A percentile compares a stretch with the other conserved stretches of the same genome.
These are phyloP conservation scores for Lasius platythorax DNA, from an alignment of 2,888 invertebrate species.

Conservation along the genomic window DNA sequence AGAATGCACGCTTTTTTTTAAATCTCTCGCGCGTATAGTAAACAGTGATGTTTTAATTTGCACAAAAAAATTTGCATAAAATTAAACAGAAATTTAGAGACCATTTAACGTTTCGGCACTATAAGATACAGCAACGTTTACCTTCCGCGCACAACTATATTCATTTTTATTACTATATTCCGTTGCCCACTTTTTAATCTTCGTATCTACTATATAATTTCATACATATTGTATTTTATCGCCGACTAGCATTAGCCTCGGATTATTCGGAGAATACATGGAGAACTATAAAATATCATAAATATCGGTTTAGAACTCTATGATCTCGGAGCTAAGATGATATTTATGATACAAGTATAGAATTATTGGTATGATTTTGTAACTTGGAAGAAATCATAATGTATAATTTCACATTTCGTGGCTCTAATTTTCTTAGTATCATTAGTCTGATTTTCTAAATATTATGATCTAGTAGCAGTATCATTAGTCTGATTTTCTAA, in stretches of 20 bases:
- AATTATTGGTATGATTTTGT: neutral
- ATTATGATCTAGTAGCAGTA: neutral
- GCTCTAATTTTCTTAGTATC: neutral
- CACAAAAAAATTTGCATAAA: neutral
- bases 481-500: neutral
- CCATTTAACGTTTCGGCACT: neutral
- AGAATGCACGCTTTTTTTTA: neutral
- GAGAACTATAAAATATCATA: neutral
- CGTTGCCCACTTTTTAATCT: neutral
- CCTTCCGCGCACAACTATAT: conserved; percentile 1
- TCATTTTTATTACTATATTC: conserved; percentile 40
- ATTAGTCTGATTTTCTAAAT: neutral
- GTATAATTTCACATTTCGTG: neutral
- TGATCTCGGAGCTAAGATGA: neutral
- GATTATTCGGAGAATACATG: neutral
- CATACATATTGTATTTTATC: conserved; percentile 14
- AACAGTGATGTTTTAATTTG: neutral
- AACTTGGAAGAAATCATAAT: neutral
- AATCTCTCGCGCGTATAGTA: neutral
- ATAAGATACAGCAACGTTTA: conserved; percentile 15
- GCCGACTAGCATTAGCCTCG: neutral
- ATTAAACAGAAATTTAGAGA: conserved; percentile 4
- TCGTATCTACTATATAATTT: conserved; percentile 26
- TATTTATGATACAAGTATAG: neutral
- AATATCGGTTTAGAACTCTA: neutral